Base-by-base conservation (phyloP, 2,113 vertebrate genomes). In the Triplophysa tibetana region DNA sequence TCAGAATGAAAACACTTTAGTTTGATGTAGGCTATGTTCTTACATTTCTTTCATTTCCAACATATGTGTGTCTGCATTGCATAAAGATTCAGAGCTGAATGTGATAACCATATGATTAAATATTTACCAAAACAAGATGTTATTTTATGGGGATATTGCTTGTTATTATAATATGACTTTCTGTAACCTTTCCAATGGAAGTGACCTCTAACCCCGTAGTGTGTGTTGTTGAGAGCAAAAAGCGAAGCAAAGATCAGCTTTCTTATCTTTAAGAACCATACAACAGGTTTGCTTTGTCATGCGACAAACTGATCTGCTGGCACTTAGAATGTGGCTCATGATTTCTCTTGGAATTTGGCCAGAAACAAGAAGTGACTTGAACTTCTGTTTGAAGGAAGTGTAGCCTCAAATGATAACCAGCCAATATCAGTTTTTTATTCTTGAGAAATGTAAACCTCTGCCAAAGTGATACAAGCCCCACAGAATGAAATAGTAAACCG, bases 201-300 rank as follows among this genome's bases (percentile, higher is more conserved):
- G 56, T 81, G 75, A 81, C 64, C 83, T 63, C 21, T 78, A 21
- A 81, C 79, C 50, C 60, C 48, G 43, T 63, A 13, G 29, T 81
- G 74, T 78, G 73, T 48, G 33, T 29, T 45, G 77, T 26, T 75
- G 63, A 60, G 54, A 62, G 38, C 24, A 48, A 38, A 45, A 45
- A 45, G 17, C 5, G 17, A 56, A 56, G 17, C 54, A 19, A 8
- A 17, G 54, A 21, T n/a, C 16, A 21, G 12, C 43, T 50, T 68
- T 68, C n/a, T 68, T 50, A 54, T 0, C 26, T 70, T 70, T 33
- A n/a, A 11, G 48, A 54, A 70, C 50, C 14, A 0, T 33, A 17
- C 12, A 38, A 66, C 38, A 43, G 64, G 33, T 19, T 43, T 13
- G 1, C 10, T 19, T 66, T 19, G 2, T 62, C 60, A 62, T 17